Conservation (phyloP, 23 tunicate species). For the Trididemnum nubilum region DNA sequence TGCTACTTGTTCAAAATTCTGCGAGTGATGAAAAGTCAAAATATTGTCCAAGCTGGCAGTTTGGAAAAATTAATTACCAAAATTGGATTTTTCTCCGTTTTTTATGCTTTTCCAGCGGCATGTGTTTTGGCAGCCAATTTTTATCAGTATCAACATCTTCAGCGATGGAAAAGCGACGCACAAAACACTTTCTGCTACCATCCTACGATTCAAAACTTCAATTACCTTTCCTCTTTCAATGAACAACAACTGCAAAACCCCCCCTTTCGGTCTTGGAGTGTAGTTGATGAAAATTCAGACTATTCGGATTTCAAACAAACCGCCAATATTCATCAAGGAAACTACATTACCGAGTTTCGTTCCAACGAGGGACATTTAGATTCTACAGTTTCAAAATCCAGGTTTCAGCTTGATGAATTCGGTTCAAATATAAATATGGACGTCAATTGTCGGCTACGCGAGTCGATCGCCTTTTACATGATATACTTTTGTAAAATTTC, state of each 20-base stretch:
- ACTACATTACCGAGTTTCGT: not conserved
- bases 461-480: slow-evolving; percentile 55
- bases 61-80: slow-evolving; percentile 69
- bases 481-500: slow-evolving; percentile 59
- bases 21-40: slow-evolving; percentile 53
- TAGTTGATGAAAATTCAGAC: not conserved
- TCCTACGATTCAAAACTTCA: not conserved
- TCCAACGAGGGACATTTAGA: not conserved
- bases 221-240: not conserved
- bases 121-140: slow-evolving; percentile 67
- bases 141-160: slow-evolving; percentile 56
- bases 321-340: not conserved
- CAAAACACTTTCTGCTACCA: not conserved
- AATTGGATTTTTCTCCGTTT: slow-evolving; percentile 69
- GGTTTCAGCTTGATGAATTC: not conserved
- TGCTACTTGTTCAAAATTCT: slow-evolving; percentile 66
- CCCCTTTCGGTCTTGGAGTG: not conserved
- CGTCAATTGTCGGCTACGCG: slow-evolving; percentile 36
- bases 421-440: not conserved
- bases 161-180: slow-evolving; percentile 33
- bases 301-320: not conserved
- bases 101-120: slow-evolving; percentile 68
- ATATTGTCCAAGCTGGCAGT: slow-evolving; percentile 38
- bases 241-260: not conserved
- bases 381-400: not conserved